Evolutionary conservation across 1,140 invertebrate genomes (phyloP).

Genomic region (Littorina saxatilis): DNA sequence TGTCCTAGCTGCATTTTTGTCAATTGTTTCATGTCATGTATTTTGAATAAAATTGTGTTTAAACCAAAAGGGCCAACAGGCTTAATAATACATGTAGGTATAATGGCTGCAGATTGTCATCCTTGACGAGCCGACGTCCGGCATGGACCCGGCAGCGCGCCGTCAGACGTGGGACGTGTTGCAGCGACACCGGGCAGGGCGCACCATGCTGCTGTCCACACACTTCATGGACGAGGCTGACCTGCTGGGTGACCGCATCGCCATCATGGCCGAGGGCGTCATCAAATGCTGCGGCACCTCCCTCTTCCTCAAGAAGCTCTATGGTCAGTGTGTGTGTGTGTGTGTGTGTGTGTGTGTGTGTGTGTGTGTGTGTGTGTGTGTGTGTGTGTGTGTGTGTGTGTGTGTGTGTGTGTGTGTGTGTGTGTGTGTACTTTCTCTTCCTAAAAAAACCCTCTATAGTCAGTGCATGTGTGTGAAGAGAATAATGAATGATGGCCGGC

Average conservation of each 20-base stretch:
- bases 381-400: no score
- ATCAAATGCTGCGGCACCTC: constrained; percentile 90
- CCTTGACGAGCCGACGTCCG: constrained; percentile 88
- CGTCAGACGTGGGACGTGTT: constrained; percentile 89
- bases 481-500: no score
- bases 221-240: constrained; percentile 99
- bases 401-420: no score
- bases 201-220: constrained; percentile 94
- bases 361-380: no score
- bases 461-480: no score
- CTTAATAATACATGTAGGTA: no score
- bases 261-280: constrained; percentile 90
- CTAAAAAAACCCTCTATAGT: neutral
- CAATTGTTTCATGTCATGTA: no score
- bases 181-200: constrained; percentile 76
- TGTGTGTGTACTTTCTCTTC: neutral
- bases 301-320: constrained; percentile 90
- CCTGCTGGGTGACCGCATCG: constrained; percentile 93
- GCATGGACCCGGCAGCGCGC: constrained; percentile 95
- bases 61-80: no score
- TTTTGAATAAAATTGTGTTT: no score
- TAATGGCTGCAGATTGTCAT: constrained; percentile 63
- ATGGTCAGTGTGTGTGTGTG: constrained; percentile 78
- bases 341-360: no score
- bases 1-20: no score